phyloP scores from a whole-genome alignment of 2,113 vertebrate genomes.

The Corythoichthys haematopterus region DNA sequence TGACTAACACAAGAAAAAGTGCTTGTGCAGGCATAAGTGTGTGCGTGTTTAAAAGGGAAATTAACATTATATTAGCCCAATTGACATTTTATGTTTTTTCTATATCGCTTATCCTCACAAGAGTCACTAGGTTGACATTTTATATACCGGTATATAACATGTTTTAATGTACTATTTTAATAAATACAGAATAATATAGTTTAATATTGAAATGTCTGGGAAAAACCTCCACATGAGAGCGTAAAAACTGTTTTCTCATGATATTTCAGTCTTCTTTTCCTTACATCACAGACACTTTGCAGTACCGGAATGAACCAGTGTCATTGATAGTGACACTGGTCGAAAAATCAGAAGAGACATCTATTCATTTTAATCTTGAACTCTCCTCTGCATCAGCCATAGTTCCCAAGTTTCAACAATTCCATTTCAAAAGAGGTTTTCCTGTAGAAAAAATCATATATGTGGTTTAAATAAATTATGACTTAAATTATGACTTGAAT shows the following conservation, averaged over 20 bases:
- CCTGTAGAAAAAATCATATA: too few species aligned
- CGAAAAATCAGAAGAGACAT: slow-evolving; percentile 4
- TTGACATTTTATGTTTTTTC: not conserved
- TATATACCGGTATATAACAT: too few species aligned
- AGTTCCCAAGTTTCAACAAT: not conserved
- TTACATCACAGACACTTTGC: slow-evolving; percentile 14
- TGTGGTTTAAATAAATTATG: not conserved
- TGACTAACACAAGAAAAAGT: slow-evolving; percentile 24
- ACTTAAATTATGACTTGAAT: not conserved
- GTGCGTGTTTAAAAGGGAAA: not conserved
- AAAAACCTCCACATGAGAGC: too few species aligned
- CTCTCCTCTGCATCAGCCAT: slow-evolving; percentile 21
- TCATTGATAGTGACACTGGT: not conserved
- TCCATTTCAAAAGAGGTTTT: not conserved
- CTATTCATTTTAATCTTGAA: slow-evolving; percentile 14
- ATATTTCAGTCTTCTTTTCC: not conserved
- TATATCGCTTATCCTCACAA: not conserved
- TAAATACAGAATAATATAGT: too few species aligned
- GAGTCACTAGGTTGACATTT: too few species aligned
- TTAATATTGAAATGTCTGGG: too few species aligned
- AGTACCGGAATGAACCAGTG: not conserved
- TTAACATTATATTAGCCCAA: not conserved
- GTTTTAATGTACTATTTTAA: too few species aligned
- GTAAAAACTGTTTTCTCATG: too few species aligned
- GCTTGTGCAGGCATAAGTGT: too few species aligned